These are phyloP conservation scores for Paramisgurnus dabryanus DNA, from an alignment of 2,113 vertebrate species.

Conservation along the genomic window DNA sequence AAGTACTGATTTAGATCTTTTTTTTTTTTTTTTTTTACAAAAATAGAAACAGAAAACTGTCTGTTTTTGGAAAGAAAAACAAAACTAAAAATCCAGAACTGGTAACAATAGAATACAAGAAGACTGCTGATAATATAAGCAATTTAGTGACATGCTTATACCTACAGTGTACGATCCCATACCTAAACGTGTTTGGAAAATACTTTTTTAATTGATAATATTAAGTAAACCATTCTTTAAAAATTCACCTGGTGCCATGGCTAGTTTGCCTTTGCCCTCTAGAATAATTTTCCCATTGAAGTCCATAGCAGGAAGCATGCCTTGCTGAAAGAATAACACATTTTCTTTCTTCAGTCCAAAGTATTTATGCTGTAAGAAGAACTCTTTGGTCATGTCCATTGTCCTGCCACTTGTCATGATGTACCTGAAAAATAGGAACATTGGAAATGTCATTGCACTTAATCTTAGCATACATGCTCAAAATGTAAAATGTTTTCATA, in stretches of 20 bases:
- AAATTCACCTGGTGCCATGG: conserved; percentile 91
- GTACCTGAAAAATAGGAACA: conserved; percentile 79
- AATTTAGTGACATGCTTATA: too few species aligned
- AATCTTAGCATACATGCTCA: background rate
- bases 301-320: conserved; percentile 96
- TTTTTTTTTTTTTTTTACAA: too few species aligned
- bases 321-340: conserved; percentile 92
- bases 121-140: too few species aligned
- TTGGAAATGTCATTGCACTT: background rate
- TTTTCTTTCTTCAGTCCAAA: conserved; percentile 88
- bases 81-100: too few species aligned
- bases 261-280: conserved; percentile 87
- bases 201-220: too few species aligned
- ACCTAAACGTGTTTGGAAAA: too few species aligned
- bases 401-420: conserved; percentile 97
- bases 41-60: too few species aligned
- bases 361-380: conserved; percentile 83
- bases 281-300: conserved; percentile 90
- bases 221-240: background rate
- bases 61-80: too few species aligned
- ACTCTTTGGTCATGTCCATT: conserved; percentile 87
- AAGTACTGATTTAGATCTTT: too few species aligned
- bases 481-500: too few species aligned
- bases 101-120: too few species aligned
- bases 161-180: too few species aligned